A percentile compares a stretch with the other conserved stretches of the same genome.
These are phyloP conservation scores for Mactromeris polynyma DNA, from an alignment of 2,888 invertebrate species.

Conservation along the genomic window DNA sequence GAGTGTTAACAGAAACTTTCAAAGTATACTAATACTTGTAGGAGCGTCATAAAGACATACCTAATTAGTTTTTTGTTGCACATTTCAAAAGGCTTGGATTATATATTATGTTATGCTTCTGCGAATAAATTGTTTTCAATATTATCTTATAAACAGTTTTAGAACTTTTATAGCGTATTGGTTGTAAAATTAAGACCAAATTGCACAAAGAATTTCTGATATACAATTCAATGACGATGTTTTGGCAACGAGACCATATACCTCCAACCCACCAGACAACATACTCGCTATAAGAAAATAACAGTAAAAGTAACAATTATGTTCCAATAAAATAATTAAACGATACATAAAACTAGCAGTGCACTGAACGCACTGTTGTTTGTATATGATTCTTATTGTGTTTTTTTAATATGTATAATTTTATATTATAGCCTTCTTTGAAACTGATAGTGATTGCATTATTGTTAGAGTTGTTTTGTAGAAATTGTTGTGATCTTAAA, in stretches of 20 bases:
- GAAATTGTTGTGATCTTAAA: no score
- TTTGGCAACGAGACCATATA: not conserved
- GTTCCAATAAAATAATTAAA: not conserved
- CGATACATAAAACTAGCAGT: not conserved
- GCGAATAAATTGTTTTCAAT: not conserved
- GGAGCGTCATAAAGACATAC: not conserved
- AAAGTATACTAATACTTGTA: not conserved
- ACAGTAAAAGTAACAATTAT: not conserved
- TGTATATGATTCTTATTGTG: not conserved
- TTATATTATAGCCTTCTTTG: no score
- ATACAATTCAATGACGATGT: not conserved
- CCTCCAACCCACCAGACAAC: not conserved
- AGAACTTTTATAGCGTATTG: not conserved
- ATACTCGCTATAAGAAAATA: not conserved
- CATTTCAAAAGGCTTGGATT: no score
- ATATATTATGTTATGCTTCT: no score
- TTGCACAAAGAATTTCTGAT: not conserved
- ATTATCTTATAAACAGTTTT: not conserved
- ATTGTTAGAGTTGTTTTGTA: no score
- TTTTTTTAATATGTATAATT: not conserved
- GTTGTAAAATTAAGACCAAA: not conserved
- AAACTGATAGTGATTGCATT: no score
- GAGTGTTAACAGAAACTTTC: constrained; percentile 9
- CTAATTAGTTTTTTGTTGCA: not conserved
- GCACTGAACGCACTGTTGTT: not conserved